Conservation (phyloP, 2,113 vertebrate genomes). For the Lepisosteus oculatus region DNA sequence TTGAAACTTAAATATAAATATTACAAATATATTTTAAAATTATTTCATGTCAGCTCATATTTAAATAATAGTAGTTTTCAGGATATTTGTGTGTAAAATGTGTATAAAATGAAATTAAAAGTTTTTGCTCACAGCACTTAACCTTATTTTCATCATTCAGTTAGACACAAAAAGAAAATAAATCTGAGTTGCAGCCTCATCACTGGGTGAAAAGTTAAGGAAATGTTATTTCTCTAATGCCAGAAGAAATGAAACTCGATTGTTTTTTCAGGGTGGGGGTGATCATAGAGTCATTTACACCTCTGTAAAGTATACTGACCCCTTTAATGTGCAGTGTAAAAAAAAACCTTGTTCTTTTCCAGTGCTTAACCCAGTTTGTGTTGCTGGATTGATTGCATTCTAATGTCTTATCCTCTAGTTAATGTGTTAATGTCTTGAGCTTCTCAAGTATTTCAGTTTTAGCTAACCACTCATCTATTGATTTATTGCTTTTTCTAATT, state of each 20-base stretch:
- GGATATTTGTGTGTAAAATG: too few species aligned
- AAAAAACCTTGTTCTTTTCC: constrained; percentile 2
- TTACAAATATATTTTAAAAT: constrained; percentile 54
- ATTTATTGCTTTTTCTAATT: constrained; percentile 61
- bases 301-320: constrained; percentile 42
- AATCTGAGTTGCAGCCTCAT: background rate
- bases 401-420: constrained; percentile 57
- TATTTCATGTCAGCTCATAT: constrained; percentile 44
- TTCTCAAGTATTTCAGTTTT: constrained; percentile 48
- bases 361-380: constrained; percentile 56
- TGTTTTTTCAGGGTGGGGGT: constrained; percentile 31
- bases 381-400: constrained; percentile 62
- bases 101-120: too few species aligned
- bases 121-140: too few species aligned
- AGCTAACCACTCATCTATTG: constrained; percentile 57
- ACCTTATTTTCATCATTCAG: too few species aligned
- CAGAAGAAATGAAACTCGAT: constrained; percentile 38
- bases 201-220: background rate
- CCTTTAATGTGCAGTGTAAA: constrained; percentile 47
- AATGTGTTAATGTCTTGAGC: constrained; percentile 52
- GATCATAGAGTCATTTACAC: constrained; percentile 38
- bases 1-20: constrained; percentile 60
- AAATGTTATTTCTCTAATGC: constrained; percentile 37
- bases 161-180: too few species aligned
- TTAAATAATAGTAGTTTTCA: constrained; percentile 31